Conservation (phyloP, 1,140 invertebrate genomes). For the Diorhabda sublineata region DNA sequence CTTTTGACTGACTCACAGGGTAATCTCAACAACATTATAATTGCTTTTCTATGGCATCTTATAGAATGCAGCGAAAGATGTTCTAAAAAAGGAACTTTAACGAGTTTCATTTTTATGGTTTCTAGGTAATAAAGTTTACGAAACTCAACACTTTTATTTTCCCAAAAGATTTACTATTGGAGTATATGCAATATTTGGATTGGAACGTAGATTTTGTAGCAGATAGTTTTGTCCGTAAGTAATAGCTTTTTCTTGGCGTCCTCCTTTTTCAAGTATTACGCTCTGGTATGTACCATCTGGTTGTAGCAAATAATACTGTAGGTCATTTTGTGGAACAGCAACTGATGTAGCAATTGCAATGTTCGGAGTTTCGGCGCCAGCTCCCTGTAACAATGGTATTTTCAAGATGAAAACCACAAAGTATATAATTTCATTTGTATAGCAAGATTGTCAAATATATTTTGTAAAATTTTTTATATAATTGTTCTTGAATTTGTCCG, state of each 20-base stretch:
- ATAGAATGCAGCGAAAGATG: too few relatives aligned
- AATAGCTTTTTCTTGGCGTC: conserved; percentile 23
- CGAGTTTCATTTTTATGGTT: too few relatives aligned
- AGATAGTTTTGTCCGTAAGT: conserved; percentile 29
- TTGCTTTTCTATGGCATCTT: too few relatives aligned
- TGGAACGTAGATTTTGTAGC: conserved; percentile 28
- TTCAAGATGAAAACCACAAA: too few relatives aligned
- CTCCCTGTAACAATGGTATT: background rate
- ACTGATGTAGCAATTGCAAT: conserved; percentile 28
- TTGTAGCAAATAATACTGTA: conserved; percentile 27
- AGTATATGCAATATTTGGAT: conserved; percentile 24
- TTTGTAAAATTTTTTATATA: too few relatives aligned
- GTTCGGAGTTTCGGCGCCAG: conserved; percentile 17
- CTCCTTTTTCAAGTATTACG: conserved; percentile 23
- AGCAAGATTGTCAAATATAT: too few relatives aligned
- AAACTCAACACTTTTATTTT: background rate
- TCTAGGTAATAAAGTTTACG: too few relatives aligned
- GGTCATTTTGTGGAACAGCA: conserved; percentile 10
- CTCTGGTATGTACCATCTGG: conserved; percentile 29
- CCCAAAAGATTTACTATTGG: conserved; percentile 26
- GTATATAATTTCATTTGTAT: too few relatives aligned
- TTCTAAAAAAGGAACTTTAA: too few relatives aligned
- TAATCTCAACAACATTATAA: too few relatives aligned
- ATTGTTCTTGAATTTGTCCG: too few relatives aligned
- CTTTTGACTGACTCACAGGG: too few relatives aligned